A percentile compares a stretch with the other conserved stretches of the same genome.
phyloP scores from a whole-genome alignment of 2,888 invertebrate species.

The Pasiphila rectangulata region DNA sequence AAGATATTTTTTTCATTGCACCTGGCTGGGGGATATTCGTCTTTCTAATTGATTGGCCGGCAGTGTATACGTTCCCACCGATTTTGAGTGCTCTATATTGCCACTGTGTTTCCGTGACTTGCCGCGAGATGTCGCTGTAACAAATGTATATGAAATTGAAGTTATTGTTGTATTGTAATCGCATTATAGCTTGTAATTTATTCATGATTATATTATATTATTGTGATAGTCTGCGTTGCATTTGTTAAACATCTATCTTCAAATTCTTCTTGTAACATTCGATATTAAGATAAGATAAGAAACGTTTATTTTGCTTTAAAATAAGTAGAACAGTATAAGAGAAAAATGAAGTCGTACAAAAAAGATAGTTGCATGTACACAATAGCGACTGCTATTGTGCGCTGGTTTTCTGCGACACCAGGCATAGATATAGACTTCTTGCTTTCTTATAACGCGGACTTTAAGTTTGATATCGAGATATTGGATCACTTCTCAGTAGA shows the following conservation, averaged over 20 bases:
- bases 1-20: slow-evolving; percentile 25
- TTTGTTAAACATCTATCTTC: too few relatives aligned
- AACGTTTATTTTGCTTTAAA: background rate
- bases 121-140: slow-evolving; percentile 25
- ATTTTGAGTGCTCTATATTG: slow-evolving; percentile 48
- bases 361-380: too few relatives aligned
- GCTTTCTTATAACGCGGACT: too few relatives aligned
- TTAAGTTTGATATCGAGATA: too few relatives aligned
- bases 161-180: slow-evolving; percentile 66
- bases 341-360: too few relatives aligned
- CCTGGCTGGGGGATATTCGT: slow-evolving; percentile 42
- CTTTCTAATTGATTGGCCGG: slow-evolving; percentile 38
- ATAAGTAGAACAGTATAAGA: too few relatives aligned
- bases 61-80: slow-evolving; percentile 55
- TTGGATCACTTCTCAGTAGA: too few relatives aligned
- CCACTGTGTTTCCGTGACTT: slow-evolving; percentile 32
- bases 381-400: too few relatives aligned
- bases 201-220: slow-evolving; percentile 43
- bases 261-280: too few relatives aligned
- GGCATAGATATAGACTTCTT: too few relatives aligned
- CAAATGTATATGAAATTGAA: slow-evolving; percentile 25
- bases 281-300: too few relatives aligned
- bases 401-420: too few relatives aligned
- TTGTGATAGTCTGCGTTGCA: slow-evolving; percentile 60
- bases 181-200: slow-evolving; percentile 68